Base-by-base conservation (phyloP, 2,888 invertebrate species). In the Hoplodrina ambigua region DNA sequence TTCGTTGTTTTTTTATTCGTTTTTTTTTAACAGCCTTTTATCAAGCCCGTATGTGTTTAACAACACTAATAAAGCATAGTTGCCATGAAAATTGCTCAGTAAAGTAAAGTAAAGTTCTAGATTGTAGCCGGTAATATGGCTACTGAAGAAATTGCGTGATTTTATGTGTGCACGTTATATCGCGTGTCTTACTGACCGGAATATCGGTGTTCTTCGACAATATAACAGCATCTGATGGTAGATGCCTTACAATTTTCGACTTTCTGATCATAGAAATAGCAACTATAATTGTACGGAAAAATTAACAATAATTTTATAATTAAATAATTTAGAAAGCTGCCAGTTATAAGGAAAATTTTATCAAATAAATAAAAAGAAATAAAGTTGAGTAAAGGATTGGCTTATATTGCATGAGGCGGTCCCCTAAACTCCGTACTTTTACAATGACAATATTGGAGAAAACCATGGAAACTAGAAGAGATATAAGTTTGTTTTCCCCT, bases 141-240 rank as follows among this genome's bases (percentile, higher is more conserved):
- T 83, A 78, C 84, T 65, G 78, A 84, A 84, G 86, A 85, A 88
- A 86, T 87, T 76, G 87, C 88, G 85, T 86, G 85, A 80, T 78
- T 49, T 62, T 69, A 72, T 74, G 58, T 66, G 63, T 76, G 72
- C 89, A 89, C 88, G 89, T 81, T 58, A 88, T 49, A 80, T 90
- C 74, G 90, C 90, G 90, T 90, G 90, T 75, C 62, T 77, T 68
- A 62, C 78, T 85, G 80, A 83, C 84, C 86, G 81, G 79, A 82
- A 84, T 85, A 80, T 76, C 74, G 69, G 76, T 79, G 68, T 69
- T 73, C 72, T 78, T 73, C 64, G 76, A 75, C 72, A 69, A 53
- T 73, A 73, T 57, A 75, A 59, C 82, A 80, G 59, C 73, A 66
- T 78, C 71, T 64, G 37, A 10, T 8, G 8, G 61, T 50, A 54